phyloP scores from a whole-genome alignment of 2,797 vertebrate genomes.

The Heteromormyrus szaboi region DNA sequence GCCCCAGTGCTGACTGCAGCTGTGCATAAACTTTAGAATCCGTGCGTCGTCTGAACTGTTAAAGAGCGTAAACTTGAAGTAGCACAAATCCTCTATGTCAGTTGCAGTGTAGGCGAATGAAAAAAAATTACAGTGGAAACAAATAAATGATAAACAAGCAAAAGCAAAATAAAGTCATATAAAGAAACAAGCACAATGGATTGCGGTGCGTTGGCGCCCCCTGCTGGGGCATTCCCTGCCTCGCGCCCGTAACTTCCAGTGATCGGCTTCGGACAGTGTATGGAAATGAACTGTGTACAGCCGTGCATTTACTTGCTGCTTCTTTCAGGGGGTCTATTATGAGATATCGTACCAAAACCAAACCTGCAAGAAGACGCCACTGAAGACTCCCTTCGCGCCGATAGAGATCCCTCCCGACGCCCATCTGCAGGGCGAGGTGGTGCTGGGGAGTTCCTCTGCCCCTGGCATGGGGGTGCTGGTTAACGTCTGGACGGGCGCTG shows the following conservation, averaged over 20 bases:
- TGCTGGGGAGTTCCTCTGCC: conserved; percentile 39
- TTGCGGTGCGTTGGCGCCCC: not conserved
- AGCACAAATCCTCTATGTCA: not conserved
- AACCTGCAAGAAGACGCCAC: conserved; percentile 32
- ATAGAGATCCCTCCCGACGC: conserved; percentile 35
- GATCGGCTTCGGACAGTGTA: not conserved
- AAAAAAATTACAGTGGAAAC: not conserved
- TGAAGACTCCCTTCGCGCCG: conserved; percentile 29
- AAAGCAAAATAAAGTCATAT: not conserved
- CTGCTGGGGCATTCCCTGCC: not conserved
- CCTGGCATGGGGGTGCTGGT: conserved; percentile 36
- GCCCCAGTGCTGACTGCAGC: not conserved
- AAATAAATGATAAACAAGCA: not conserved
- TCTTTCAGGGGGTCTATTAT: conserved; percentile 32
- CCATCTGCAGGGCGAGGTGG: conserved; percentile 24
- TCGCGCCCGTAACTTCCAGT: not conserved
- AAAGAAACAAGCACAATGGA: not conserved
- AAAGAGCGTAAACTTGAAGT: not conserved
- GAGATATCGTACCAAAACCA: conserved; percentile 38
- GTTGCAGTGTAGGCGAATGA: not conserved
- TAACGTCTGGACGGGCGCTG: conserved; percentile 36
- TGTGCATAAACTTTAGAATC: not conserved
- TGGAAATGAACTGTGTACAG: not conserved
- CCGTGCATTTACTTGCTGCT: not conserved
- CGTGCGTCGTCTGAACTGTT: not conserved